Base-by-base conservation (phyloP, 1,140 invertebrate genomes). In the Trinorchestia longiramus region DNA sequence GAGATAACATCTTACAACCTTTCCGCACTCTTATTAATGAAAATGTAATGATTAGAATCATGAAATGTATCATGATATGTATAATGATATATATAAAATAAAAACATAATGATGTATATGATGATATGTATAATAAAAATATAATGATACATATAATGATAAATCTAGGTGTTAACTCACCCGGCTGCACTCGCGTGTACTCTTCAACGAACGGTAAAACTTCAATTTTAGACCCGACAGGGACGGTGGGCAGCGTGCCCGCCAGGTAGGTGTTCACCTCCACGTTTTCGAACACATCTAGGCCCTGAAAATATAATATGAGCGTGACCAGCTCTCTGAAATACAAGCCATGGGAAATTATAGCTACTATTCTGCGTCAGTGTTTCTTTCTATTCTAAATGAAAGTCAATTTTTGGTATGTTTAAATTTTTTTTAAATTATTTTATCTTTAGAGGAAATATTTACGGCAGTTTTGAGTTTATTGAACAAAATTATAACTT, bases 211-310 rank as follows among this genome's bases (percentile, higher is more conserved):
- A 98, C 97, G 99, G 98, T 4, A 98, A 97, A 45, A 99, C 98
- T 95, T 98, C 98, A 15, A 99, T 97, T 96, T 98, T 98, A 0
- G 98, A 97, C 8, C 98, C 98, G 8, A 97, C 96, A 0, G 98
- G 97, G 40, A 99, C 97, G 0, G 97, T 97, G 0, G 99, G 99
- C 40, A 99, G 97, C 4, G 98, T 98, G 53, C 99, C 99, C 95
- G 98, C 98, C 36, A 99, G 97, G 87, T 98, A 97, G 0, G 98
- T 98, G 95, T 98, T 98, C 96, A 99, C 98, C 97, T 98, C 98
- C 62, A 99, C 97, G 97, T 99, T 99, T 97, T 99, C 98, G 97
- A 99, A 99, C 28, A 99, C 98, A 97, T 99, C 99, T n/a, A 99
- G 97, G 0, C 99, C 99, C 95, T 98, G 97, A 11, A 42, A 44